Conservation (phyloP, 2,797 vertebrate species). For the Nyctalus aviator region DNA sequence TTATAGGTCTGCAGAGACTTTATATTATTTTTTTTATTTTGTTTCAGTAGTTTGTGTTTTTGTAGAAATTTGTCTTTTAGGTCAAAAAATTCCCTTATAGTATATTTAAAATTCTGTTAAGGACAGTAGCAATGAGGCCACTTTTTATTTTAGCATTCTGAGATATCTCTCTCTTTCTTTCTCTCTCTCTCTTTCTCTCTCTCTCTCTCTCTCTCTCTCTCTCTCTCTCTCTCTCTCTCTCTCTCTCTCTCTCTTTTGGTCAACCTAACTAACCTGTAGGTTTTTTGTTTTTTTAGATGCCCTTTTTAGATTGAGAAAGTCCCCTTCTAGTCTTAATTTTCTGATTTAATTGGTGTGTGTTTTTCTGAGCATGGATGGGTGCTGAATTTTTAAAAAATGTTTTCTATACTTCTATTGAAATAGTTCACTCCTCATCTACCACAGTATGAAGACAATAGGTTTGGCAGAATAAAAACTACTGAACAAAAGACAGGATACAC, state of each 20-base stretch:
- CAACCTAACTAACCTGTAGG: not conserved
- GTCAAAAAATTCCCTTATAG: not conserved
- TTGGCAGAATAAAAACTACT: rapidly evolving
- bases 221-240: not conserved
- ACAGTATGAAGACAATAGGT: not conserved
- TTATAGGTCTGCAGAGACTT: not conserved
- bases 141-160: not conserved
- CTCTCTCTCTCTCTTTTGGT: not conserved
- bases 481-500: not conserved
- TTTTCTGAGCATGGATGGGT: not conserved
- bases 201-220: not conserved
- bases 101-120: not conserved
- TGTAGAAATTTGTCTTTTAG: not conserved
- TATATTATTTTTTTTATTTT: not conserved
- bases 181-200: not conserved
- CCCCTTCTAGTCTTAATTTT: not conserved
- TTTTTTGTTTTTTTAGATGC: not conserved
- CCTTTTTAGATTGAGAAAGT: not conserved
- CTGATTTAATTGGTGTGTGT: not conserved
- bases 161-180: not conserved
- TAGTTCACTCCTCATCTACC: not conserved
- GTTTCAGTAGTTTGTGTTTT: not conserved
- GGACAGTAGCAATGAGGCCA: not conserved
- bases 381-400: not conserved
- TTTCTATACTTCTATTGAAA: not conserved